These are phyloP conservation scores for Megalops atlanticus DNA, from an alignment of 2,113 vertebrate genomes.

Conservation along the genomic window DNA sequence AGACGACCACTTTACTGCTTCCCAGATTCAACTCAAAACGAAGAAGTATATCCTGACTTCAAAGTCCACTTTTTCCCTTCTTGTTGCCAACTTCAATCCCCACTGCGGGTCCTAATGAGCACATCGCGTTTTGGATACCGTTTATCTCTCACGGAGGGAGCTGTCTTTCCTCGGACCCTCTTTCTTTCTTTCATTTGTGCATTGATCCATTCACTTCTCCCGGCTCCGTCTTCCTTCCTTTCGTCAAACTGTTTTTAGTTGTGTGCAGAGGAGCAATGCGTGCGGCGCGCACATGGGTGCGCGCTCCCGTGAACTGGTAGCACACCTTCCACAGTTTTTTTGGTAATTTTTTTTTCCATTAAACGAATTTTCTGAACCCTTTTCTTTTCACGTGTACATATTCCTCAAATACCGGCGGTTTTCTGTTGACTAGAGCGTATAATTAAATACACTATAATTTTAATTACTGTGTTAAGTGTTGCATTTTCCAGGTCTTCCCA, in stretches of 20 bases:
- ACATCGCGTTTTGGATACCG: slow-evolving; percentile 14
- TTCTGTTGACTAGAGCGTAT: neutral
- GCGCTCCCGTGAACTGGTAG: neutral
- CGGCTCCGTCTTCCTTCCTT: slow-evolving; percentile 11
- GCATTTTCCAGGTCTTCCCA: neutral
- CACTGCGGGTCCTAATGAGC: slow-evolving; percentile 1
- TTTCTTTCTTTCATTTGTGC: slow-evolving; percentile 22
- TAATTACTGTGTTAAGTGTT: too few species aligned
- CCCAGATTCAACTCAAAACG: slow-evolving; percentile 16
- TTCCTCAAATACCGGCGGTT: neutral
- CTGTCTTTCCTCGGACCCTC: neutral
- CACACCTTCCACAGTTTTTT: neutral
- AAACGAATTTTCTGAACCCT: too few species aligned
- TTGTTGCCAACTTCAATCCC: slow-evolving; percentile 24
- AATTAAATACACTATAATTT: neutral
- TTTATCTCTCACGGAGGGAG: neutral
- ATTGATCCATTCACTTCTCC: slow-evolving; percentile 12
- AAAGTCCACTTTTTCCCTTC: slow-evolving; percentile 36
- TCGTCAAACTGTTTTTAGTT: slow-evolving; percentile 11
- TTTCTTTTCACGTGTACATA: neutral
- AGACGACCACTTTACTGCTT: slow-evolving; percentile 5
- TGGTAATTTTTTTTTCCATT: too few species aligned
- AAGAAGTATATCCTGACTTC: slow-evolving; percentile 49
- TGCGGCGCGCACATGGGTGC: neutral
- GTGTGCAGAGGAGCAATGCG: neutral